Conservation (phyloP, 92 coral and sea anemone species). For the Zoanthus solanderi region DNA sequence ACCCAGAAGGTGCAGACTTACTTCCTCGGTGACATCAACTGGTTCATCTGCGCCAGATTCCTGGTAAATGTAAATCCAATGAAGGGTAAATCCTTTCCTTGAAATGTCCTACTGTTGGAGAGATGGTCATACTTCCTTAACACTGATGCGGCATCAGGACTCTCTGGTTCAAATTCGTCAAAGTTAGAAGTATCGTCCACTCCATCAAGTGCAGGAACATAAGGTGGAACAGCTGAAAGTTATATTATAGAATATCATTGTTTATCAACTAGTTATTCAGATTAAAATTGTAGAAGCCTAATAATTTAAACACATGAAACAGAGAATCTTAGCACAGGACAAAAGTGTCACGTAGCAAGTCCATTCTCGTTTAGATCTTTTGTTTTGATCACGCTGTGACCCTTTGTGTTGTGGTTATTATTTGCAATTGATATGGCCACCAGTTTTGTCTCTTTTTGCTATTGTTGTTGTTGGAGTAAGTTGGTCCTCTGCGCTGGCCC, state of each 20-base stretch:
- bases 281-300: no score
- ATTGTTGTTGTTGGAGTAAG: no score
- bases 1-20: conserved; percentile 17
- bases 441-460: no score
- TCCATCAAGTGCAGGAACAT: conserved; percentile 92
- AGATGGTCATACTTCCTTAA: conserved; percentile 69
- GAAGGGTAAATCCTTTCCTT: conserved; percentile 91
- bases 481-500: no score
- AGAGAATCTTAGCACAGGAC: no score
- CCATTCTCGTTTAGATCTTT: no score
- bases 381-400: no score
- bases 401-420: no score
- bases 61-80: conserved; percentile 92
- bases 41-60: conserved; percentile 56
- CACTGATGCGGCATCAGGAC: conserved; percentile 67
- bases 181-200: conserved; percentile 98
- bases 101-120: conserved; percentile 73
- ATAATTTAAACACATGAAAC: no score
- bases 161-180: conserved; percentile 96
- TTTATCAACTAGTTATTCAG: no score
- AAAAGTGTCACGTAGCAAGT: no score
- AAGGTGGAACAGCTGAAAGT: conserved; percentile 90
- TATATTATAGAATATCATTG: neutral
- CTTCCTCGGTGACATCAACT: conserved; percentile 78
- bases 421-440: no score